These are phyloP conservation scores for Meriones psammophilus DNA, from an alignment of 2,797 vertebrate genomes.

Conservation along the genomic window DNA sequence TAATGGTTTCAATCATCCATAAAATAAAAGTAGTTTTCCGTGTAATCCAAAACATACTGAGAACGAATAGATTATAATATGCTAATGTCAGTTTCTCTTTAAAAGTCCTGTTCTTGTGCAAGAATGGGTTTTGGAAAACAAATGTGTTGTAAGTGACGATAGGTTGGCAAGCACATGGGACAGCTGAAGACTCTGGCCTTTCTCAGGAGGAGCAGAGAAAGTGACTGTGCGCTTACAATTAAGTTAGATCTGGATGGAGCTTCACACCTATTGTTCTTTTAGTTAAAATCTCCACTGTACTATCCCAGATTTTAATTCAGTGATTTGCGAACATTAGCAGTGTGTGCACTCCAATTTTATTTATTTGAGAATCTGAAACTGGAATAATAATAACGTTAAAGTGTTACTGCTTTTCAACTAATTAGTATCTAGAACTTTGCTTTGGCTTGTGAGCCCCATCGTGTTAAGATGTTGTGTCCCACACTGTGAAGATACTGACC, in stretches of 20 bases:
- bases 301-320: slow-evolving; percentile 9
- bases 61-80: slow-evolving; percentile 23
- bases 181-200: neutral
- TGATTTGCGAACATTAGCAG: neutral
- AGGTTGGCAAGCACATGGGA: neutral
- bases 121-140: neutral
- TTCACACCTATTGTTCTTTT: neutral
- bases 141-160: neutral
- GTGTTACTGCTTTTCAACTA: neutral
- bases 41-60: neutral
- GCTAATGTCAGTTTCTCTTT: slow-evolving; percentile 26
- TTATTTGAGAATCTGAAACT: slow-evolving; percentile 21
- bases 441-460: neutral
- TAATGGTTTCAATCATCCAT: slow-evolving; percentile 66
- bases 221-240: neutral
- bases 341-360: neutral
- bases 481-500: neutral
- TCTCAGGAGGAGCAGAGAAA: slow-evolving; percentile 10
- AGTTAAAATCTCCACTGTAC: neutral
- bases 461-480: neutral
- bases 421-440: neutral
- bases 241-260: slow-evolving; percentile 43
- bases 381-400: slow-evolving; percentile 9
- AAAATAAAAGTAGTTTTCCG: slow-evolving; percentile 60
- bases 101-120: neutral